Evolutionary conservation across 1,140 invertebrate species (phyloP), one percentile per base, ranked within the genome.

Genomic region (Hormaphis cornu): DNA sequence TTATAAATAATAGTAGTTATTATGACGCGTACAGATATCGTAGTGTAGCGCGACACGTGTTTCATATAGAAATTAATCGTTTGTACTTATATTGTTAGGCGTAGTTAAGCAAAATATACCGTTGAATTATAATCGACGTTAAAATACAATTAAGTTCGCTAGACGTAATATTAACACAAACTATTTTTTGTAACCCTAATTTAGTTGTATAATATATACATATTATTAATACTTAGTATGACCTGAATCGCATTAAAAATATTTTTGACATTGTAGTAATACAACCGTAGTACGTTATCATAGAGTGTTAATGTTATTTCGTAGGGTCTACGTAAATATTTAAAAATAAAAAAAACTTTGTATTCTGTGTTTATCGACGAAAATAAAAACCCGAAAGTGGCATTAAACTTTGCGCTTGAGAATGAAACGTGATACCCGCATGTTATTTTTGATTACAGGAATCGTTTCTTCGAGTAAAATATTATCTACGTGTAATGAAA

Each of bases 371-470:
- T 33, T 56, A 37, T 56, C 37, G 54, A n/a, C 37, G 37, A 24
- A 50, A 50, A 56, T 56, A 33, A 6, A 56, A 14, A 56, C 54
- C n/a, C 54, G 8, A 56, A 56, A 56, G 54, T 56, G 54, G 54
- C 54, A 56, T 56, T 56, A 56, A 56, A 56, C 20, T 28, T 28
- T 53, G 28, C 28, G 26, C 28, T 16, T n/a, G 50, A n/a, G n/a
- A n/a, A n/a, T n/a, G n/a, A n/a, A n/a, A n/a, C n/a, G n/a, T n/a
- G n/a, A n/a, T n/a, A n/a, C n/a, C n/a, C n/a, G n/a, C n/a, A n/a
- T n/a, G n/a, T n/a, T n/a, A n/a, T n/a, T n/a, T n/a, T n/a, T n/a
- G n/a, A n/a, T n/a, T n/a, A n/a, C n/a, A n/a, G n/a, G n/a, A n/a
- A n/a, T n/a, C n/a, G n/a, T n/a, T n/a, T n/a, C n/a, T n/a, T n/a